Conservation (phyloP, 2,888 invertebrate genomes). For the Agrochola circellaris region DNA sequence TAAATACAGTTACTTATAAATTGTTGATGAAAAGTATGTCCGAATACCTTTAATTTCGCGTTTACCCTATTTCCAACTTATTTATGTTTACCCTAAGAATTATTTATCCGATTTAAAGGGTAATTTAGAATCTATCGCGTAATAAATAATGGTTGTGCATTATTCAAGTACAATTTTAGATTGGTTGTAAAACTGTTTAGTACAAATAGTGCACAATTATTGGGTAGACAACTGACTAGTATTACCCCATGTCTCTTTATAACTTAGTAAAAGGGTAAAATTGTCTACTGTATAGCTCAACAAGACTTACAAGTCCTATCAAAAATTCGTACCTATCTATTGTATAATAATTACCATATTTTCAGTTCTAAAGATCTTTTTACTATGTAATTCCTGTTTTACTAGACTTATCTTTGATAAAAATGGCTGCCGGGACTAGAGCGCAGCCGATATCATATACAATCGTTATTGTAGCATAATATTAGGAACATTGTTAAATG, state of each 20-base stretch:
- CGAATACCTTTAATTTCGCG: slow-evolving; percentile 31
- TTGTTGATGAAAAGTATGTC: slow-evolving; percentile 16
- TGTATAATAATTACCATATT: slow-evolving; percentile 40
- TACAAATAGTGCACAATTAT: slow-evolving; percentile 69
- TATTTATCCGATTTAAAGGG: slow-evolving; percentile 21
- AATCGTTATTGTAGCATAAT: slow-evolving; percentile 73
- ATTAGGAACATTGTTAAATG: slow-evolving; percentile 77
- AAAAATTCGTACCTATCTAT: slow-evolving; percentile 29
- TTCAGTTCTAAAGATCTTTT: slow-evolving; percentile 54
- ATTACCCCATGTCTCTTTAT: slow-evolving; percentile 33
- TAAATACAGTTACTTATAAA: slow-evolving; percentile 37
- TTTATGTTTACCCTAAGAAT: slow-evolving; percentile 4
- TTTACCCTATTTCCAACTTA: slow-evolving; percentile 12
- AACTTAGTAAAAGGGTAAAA: slow-evolving; percentile 24
- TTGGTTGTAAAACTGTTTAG: slow-evolving; percentile 59
- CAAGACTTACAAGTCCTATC: slow-evolving; percentile 39
- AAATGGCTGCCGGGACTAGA: slow-evolving; percentile 60
- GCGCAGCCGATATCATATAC: slow-evolving; percentile 64
- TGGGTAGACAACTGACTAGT: slow-evolving; percentile 36
- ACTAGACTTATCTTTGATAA: slow-evolving; percentile 59
- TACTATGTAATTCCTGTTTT: slow-evolving; percentile 55
- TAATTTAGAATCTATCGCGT: slow-evolving; percentile 39
- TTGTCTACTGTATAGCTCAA: slow-evolving; percentile 43
- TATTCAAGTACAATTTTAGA: slow-evolving; percentile 69
- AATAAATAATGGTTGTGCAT: slow-evolving; percentile 69